Evolutionary conservation across 2,888 invertebrate genomes (phyloP).

Genomic region (Malachius bipustulatus): DNA sequence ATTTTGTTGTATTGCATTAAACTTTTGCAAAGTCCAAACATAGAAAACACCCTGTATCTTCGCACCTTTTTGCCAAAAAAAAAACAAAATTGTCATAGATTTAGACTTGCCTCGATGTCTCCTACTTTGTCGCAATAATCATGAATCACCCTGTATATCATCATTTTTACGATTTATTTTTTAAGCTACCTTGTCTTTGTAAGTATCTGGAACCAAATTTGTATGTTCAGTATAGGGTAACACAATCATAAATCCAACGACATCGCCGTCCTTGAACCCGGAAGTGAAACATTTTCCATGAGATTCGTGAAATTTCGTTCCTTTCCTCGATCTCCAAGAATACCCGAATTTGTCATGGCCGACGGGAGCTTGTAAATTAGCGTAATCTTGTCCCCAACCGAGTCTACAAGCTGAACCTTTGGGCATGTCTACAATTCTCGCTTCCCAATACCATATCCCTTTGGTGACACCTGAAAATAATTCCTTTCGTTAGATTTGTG

Average conservation of each 20-base stretch:
- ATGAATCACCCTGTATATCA: no score
- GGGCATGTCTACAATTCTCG: conserved; percentile 84
- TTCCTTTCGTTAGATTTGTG: not conserved
- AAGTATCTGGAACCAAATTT: conserved; percentile 72
- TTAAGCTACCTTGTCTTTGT: conserved; percentile 91
- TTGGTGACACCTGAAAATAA: conserved; percentile 58
- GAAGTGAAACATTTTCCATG: conserved; percentile 76
- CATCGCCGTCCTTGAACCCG: conserved; percentile 85
- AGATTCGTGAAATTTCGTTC: conserved; percentile 80
- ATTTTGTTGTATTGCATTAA: no score
- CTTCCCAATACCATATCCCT: conserved; percentile 95
- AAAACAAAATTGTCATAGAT: no score
- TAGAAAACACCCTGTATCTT: no score
- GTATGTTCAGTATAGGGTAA: conserved; percentile 53
- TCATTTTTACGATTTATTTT: no score
- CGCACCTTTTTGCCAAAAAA: no score
- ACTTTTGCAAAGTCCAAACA: no score
- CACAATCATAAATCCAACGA: conserved; percentile 79
- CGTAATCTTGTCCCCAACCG: conserved; percentile 93
- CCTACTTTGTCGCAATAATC: no score
- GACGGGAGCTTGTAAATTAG: conserved; percentile 89
- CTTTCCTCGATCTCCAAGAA: conserved; percentile 85
- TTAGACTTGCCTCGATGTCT: no score
- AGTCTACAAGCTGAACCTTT: conserved; percentile 84
- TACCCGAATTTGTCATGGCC: conserved; percentile 99